Evolutionary conservation across 2,797 vertebrate genomes (phyloP).

Genomic region (Xyrichtys novacula): DNA sequence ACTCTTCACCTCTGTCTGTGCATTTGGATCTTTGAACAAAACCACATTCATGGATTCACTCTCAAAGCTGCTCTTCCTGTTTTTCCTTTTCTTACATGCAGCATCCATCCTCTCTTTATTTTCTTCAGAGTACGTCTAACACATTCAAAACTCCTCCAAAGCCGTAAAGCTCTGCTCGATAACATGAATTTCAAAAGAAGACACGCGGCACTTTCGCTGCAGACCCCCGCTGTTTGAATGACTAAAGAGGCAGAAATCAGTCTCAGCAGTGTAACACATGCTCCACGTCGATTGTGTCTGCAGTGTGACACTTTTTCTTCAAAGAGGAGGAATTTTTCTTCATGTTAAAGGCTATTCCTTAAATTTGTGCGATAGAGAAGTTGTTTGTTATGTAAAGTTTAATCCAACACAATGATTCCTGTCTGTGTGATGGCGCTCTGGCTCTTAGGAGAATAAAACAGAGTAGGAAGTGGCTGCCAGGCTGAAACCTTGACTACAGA

Average conservation of each 20-base stretch:
- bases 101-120: too few relatives aligned
- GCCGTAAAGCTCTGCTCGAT: not conserved
- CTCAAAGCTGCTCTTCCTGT: too few relatives aligned
- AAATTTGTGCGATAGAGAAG: constrained; percentile 5
- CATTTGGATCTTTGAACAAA: too few relatives aligned
- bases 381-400: not conserved
- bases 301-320: not conserved
- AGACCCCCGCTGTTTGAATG: constrained; percentile 16
- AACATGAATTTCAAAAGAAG: constrained; percentile 22
- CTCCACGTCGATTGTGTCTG: not conserved
- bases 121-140: too few relatives aligned
- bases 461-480: constrained; percentile 18
- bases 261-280: not conserved
- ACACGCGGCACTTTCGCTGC: constrained; percentile 19
- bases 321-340: not conserved
- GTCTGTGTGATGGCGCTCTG: constrained; percentile 6
- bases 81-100: too few relatives aligned
- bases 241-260: constrained; percentile 6
- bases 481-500: constrained; percentile 43
- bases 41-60: too few relatives aligned
- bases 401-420: not conserved
- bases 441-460: constrained; percentile 26
- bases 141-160: constrained; percentile 7
- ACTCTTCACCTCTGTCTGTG: too few relatives aligned
- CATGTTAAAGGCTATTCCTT: not conserved